phyloP scores from a whole-genome alignment of 2,888 invertebrate genomes.

The Atethmia centrago region DNA sequence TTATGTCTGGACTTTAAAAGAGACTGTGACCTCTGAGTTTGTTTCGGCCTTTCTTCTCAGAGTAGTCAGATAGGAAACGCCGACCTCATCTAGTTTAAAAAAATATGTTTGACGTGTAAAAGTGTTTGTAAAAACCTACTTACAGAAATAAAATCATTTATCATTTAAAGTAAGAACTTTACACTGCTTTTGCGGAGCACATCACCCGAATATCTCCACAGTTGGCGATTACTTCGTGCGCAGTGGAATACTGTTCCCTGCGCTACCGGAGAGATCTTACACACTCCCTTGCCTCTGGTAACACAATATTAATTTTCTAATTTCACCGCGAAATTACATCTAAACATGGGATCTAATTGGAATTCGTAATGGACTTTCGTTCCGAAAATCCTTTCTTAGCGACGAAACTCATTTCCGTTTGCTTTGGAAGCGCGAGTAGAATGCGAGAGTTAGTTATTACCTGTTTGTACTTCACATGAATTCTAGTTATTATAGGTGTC shows the following conservation, averaged over 20 bases:
- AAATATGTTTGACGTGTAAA: too few species aligned
- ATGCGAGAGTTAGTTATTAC: conserved; percentile 61
- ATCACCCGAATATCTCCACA: not conserved
- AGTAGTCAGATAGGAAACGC: too few species aligned
- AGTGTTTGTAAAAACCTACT: too few species aligned
- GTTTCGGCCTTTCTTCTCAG: too few species aligned
- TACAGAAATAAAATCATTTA: too few species aligned
- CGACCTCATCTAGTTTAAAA: too few species aligned
- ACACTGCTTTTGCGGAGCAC: not conserved
- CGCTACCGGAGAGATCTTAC: conserved; percentile 12
- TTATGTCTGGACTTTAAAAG: too few species aligned
- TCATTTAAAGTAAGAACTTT: not conserved
- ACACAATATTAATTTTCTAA: conserved; percentile 79
- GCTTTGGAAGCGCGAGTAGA: conserved; percentile 64
- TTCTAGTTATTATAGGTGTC: conserved; percentile 39
- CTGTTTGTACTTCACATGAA: conserved; percentile 43
- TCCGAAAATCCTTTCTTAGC: conserved; percentile 76
- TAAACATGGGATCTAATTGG: conserved; percentile 79
- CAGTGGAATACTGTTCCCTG: not conserved
- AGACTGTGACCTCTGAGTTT: too few species aligned
- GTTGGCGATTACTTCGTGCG: conserved; percentile 5
- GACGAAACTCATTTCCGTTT: conserved; percentile 67
- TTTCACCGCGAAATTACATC: conserved; percentile 78
- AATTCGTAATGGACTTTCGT: conserved; percentile 78
- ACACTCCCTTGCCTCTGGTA: conserved; percentile 48